Evolutionary conservation across 2,888 invertebrate species (phyloP), one percentile per base, ranked within the genome.

Genomic region (Thereva nobilitata): DNA sequence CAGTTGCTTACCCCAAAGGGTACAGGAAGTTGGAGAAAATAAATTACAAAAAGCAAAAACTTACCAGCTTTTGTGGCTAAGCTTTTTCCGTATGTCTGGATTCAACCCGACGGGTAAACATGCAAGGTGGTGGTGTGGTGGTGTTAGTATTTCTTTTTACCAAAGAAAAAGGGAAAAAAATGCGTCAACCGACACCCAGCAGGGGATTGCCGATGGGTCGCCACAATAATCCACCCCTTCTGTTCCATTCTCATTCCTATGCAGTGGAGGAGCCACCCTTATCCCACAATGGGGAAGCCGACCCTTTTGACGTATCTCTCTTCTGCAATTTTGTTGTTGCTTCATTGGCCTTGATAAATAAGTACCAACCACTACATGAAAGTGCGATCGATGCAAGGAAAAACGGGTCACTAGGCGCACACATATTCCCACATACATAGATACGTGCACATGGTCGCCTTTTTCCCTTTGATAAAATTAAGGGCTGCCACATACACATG

Each of bases 271-370:
- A 23, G 23, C 23, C 23, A 23, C 23, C 23, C 23, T 2, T 23
- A 23, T 23, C 23, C 23, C 23, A 23, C 23, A 23, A 23, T 23
- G 23, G 23, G 59, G 49, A 59, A 59, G 49, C 38, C 59, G 59
- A 40, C 59, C 59, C 37, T 49, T 59, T 59, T 59, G 47, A 59
- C 59, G 59, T 54, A 59, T 59, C 59, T 59, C 49, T 38, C 40
- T 59, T 49, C 41, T 41, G 38, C 55, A 23, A 23, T 23, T 59
- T 59, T 59, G 59, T 59, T 59, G 59, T 47, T 59, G 59, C 59
- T 59, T 59, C 59, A 63, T 55, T 55, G 66, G 66, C 66, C 66
- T 66, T 66, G 66, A 66, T 66, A 66, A 66, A 66, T 40, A 66
- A 66, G 66, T 66, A 47, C 66, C 56, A 55, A 66, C 56, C 56